phyloP scores from a whole-genome alignment of 2,113 vertebrate genomes.

The Serilophus lunatus region DNA sequence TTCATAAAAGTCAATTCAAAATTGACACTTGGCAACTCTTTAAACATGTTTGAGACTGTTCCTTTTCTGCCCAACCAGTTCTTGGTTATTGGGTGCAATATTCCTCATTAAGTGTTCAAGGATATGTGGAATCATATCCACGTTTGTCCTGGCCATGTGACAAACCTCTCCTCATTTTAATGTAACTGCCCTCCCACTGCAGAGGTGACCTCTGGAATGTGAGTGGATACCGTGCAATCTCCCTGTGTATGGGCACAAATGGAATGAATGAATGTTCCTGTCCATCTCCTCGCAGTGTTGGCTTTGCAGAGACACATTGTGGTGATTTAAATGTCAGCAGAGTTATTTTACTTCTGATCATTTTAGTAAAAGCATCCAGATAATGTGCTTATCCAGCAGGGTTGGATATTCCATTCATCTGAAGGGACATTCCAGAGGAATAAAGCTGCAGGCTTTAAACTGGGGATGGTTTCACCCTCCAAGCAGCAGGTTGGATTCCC shows the following conservation, averaged over 20 bases:
- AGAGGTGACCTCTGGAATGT: not conserved
- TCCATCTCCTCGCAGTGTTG: not conserved
- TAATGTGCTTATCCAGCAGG: constrained; percentile 37
- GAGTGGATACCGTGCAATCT: not conserved
- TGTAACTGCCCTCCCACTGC: not conserved
- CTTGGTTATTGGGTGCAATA: not conserved
- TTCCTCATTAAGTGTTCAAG: not conserved
- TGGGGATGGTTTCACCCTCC: constrained; percentile 52
- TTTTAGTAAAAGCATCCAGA: constrained; percentile 49
- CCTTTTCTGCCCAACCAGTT: not conserved
- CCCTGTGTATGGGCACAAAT: not conserved
- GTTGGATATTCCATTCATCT: constrained; percentile 31
- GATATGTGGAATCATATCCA: not conserved
- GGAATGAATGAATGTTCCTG: not conserved
- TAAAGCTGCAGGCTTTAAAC: constrained; percentile 54
- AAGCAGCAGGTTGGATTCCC: constrained; percentile 64
- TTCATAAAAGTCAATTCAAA: not conserved
- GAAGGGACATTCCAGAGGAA: constrained; percentile 51
- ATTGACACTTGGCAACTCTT: not conserved
- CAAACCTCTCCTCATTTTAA: not conserved
- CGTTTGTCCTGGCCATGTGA: not conserved
- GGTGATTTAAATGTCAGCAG: constrained; percentile 33
- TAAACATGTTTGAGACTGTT: not conserved
- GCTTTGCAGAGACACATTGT: not conserved
- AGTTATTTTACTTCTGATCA: constrained; percentile 53